Evolutionary conservation across 2,113 vertebrate genomes (phyloP).

Genomic region (Etia nguti): DNA sequence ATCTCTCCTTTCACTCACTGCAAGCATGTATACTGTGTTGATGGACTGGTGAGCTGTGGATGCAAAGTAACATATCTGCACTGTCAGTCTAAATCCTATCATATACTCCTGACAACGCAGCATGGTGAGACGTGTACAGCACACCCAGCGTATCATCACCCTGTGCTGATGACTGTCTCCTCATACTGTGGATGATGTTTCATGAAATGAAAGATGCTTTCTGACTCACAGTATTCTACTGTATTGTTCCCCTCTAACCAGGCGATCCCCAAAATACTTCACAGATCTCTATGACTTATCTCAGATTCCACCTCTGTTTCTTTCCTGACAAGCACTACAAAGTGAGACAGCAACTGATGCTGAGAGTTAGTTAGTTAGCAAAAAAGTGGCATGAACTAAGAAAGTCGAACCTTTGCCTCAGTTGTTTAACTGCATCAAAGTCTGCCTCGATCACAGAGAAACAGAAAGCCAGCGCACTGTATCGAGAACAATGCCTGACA

Average conservation of each 20-base stretch:
- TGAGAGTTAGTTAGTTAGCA: background rate
- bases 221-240: slow-evolving; percentile 13
- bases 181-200: background rate
- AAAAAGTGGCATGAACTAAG: background rate
- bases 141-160: background rate
- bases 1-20: background rate
- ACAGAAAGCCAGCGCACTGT: background rate
- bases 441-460: background rate
- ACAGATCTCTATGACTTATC: background rate
- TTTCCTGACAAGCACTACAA: background rate
- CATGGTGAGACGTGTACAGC: background rate
- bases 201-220: background rate
- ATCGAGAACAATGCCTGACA: slow-evolving; percentile 13
- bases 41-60: background rate
- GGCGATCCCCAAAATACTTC: slow-evolving; percentile 36
- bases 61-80: background rate
- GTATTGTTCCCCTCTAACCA: background rate
- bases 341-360: background rate
- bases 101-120: background rate
- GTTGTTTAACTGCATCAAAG: slow-evolving; percentile 26
- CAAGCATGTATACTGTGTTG: background rate
- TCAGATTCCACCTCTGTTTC: background rate
- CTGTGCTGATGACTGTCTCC: background rate
- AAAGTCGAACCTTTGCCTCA: background rate
- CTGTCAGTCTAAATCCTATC: slow-evolving; percentile 12